These are phyloP conservation scores for Momotus momota DNA, from an alignment of 2,797 vertebrate species.

Conservation along the genomic window DNA sequence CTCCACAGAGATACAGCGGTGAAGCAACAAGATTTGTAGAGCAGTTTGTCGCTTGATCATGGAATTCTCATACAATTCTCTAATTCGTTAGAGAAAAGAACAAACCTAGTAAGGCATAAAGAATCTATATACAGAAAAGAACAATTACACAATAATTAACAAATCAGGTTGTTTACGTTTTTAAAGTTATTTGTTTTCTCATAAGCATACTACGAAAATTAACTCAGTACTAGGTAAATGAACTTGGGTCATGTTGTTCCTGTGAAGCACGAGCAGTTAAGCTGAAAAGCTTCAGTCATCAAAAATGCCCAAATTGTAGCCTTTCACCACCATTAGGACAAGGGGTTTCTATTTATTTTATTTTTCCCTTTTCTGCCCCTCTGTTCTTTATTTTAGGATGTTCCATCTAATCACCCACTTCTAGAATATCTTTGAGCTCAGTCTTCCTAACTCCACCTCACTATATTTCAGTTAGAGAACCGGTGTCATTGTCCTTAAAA, in stretches of 20 bases:
- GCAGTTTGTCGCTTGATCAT: not conserved
- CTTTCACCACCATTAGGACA: not conserved
- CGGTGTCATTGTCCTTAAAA: not conserved
- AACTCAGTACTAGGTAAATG: not conserved
- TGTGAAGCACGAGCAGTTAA: not conserved
- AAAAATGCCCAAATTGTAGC: not conserved
- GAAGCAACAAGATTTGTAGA: not conserved
- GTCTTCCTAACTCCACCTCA: not conserved
- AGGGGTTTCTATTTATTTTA: not conserved
- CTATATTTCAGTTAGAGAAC: not conserved
- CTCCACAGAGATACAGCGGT: not conserved
- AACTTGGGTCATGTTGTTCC: not conserved
- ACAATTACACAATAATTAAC: not conserved
- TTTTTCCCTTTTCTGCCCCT: not conserved
- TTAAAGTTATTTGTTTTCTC: not conserved
- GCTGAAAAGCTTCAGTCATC: not conserved
- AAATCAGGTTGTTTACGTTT: not conserved
- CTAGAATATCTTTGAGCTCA: not conserved
- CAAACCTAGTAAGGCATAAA: not conserved
- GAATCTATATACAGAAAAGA: not conserved
- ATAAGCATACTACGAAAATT: not conserved
- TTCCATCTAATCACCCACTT: not conserved
- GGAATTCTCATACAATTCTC: not conserved
- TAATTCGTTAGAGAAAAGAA: not conserved
- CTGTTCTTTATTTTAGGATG: not conserved